Conservation (phyloP, 2,888 invertebrate genomes). For the Eumacrocentrus americanus region DNA sequence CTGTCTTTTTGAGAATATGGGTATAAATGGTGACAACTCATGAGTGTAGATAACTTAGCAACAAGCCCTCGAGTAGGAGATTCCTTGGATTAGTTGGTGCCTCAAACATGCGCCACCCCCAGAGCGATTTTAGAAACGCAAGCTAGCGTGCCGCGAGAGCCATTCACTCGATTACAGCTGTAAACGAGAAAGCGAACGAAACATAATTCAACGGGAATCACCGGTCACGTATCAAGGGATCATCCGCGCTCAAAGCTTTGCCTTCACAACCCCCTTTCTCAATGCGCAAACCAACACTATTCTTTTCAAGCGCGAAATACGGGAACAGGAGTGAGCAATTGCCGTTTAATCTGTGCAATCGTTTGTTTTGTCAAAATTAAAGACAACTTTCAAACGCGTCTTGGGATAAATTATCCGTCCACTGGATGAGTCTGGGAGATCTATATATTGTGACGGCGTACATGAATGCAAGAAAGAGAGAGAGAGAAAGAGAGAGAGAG, state of each 20-base stretch:
- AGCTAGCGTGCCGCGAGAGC: slow-evolving; percentile 47
- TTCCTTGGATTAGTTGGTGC: too few species aligned
- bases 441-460: too few species aligned
- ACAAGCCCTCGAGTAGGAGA: too few species aligned
- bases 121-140: slow-evolving; percentile 50
- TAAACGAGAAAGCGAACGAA: slow-evolving; percentile 51
- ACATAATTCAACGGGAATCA: slow-evolving; percentile 50
- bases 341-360: neutral
- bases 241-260: slow-evolving; percentile 28
- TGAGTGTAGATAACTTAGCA: too few species aligned
- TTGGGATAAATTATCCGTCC: too few species aligned
- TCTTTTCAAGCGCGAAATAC: neutral
- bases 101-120: slow-evolving; percentile 34
- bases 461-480: too few species aligned
- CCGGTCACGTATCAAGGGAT: slow-evolving; percentile 46
- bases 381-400: too few species aligned
- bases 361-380: neutral
- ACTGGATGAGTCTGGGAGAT: neutral
- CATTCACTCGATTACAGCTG: slow-evolving; percentile 42
- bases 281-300: neutral
- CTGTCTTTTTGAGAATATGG: too few species aligned
- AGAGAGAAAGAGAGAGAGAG: too few species aligned
- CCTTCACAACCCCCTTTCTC: slow-evolving; percentile 2
- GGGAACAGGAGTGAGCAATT: neutral
- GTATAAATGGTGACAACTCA: too few species aligned